Percentiles rank a stretch among this genome's conserved stretches.
phyloP scores from a whole-genome alignment of 2,113 vertebrate species.

The Opisthocomus hoazin region DNA sequence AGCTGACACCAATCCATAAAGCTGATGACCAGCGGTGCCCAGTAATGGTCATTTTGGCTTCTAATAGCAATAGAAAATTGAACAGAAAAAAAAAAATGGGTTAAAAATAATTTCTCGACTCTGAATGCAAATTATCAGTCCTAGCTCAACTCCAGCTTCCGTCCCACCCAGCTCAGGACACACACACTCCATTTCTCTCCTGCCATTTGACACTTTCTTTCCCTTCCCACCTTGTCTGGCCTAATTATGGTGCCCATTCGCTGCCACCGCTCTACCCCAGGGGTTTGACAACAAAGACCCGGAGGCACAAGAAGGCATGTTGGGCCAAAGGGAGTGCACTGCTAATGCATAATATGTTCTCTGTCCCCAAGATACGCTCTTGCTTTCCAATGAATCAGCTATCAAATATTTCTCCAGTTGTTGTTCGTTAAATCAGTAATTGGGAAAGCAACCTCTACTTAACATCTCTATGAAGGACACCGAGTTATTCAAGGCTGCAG shows the following conservation, averaged over 20 bases:
- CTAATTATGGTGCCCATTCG: not conserved
- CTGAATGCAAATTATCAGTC: not conserved
- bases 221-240: not conserved
- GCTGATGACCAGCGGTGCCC: not conserved
- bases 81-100: not conserved
- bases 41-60: not conserved
- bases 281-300: not conserved
- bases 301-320: not conserved
- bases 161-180: not conserved
- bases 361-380: fast-evolving
- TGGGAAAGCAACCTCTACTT: not conserved
- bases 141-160: not conserved
- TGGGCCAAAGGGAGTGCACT: not conserved
- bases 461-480: not conserved
- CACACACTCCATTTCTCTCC: not conserved
- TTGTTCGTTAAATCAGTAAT: not conserved
- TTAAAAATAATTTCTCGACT: not conserved
- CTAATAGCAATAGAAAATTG: not conserved
- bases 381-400: not conserved
- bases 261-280: not conserved
- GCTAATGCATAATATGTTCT: not conserved
- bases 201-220: not conserved
- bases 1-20: not conserved
- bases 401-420: not conserved
- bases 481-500: not conserved